phyloP scores from a whole-genome alignment of 1,140 invertebrate species.

The Zeugodacus cucurbitae region DNA sequence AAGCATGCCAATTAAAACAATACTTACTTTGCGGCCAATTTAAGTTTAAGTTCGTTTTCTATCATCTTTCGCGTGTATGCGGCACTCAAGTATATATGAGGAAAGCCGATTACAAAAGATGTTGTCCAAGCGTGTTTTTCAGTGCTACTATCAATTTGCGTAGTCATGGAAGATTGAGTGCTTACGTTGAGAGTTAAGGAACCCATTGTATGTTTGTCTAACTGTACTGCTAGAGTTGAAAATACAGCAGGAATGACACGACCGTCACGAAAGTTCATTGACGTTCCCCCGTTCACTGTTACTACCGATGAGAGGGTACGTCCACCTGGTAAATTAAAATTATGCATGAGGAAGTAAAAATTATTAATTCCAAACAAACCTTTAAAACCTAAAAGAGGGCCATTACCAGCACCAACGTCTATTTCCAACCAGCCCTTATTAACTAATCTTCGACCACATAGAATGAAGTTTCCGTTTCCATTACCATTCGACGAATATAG shows the following conservation, averaged over 20 bases:
- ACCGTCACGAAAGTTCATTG: conserved; percentile 77
- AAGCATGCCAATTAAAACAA: too few species aligned
- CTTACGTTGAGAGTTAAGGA: conserved; percentile 84
- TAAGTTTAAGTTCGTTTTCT: conserved; percentile 80
- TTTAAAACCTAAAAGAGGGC: conserved; percentile 78
- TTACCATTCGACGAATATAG: conserved; percentile 89
- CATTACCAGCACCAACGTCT: conserved; percentile 83
- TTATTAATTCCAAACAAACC: conserved; percentile 60
- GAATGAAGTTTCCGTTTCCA: conserved; percentile 75
- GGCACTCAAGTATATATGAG: conserved; percentile 81
- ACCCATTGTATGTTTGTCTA: conserved; percentile 87
- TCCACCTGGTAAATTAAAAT: conserved; percentile 49
- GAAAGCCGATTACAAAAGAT: conserved; percentile 82
- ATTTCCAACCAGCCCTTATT: conserved; percentile 87
- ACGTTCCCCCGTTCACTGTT: conserved; percentile 72
- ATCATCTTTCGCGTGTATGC: conserved; percentile 83
- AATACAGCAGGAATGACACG: conserved; percentile 76
- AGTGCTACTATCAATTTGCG: conserved; percentile 80
- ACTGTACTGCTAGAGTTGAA: conserved; percentile 82
- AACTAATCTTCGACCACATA: conserved; percentile 80
- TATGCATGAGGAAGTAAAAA: background rate
- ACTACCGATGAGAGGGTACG: conserved; percentile 53
- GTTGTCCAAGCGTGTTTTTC: conserved; percentile 74
- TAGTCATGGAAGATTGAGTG: conserved; percentile 78
- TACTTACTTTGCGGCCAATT: conserved; percentile 81